Evolutionary conservation across 2,113 vertebrate genomes (phyloP), one percentile per base, ranked within the genome.

Genomic region (Chinchilla lanigera): DNA sequence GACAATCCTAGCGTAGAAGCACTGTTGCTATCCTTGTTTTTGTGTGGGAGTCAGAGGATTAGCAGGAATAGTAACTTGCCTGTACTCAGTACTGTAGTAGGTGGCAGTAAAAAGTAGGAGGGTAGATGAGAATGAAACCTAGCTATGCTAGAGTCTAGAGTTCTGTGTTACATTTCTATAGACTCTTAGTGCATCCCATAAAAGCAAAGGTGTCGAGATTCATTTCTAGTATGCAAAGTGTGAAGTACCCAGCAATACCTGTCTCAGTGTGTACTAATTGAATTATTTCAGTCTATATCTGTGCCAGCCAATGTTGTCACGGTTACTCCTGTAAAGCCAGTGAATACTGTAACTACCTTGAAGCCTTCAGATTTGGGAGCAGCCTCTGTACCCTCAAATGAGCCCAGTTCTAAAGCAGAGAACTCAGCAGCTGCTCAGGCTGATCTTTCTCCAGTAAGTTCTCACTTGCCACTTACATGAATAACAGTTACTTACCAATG

Each of bases 361-460:
- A 98, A 98, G 96, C 90, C 98, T 98, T 97, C 97, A 96, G 94
- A 73, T 98, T 95, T 98, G 93, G 98, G 98, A 97, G 95, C 95
- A 93, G 86, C 94, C 69, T 41, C 86, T 3, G 28, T 41, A 4
- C 50, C 89, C 3, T 90, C 97, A 81, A 98, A 96, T 96, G 97
- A 98, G 93, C 89, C 97, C 93, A 90, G 30, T 94, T 97, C 97
- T 89, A 98, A 98, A 97, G 96, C 97, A 95, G 99, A 98, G 95
- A 97, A 90, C 77, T 93, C 96, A 88, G 92, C 90, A 92, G 92
- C 97, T 97, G 96, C 96, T 94, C 98, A 98, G 97, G 90, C 97
- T 85, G 89, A 81, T n/a, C 75, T 95, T 96, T 98, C 99, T 58
- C 94, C 98, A 47, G 99, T 99, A 98, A 99, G 98, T 50, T 30